Conservation (phyloP, 2,888 invertebrate species). For the Homarus gammarus region DNA sequence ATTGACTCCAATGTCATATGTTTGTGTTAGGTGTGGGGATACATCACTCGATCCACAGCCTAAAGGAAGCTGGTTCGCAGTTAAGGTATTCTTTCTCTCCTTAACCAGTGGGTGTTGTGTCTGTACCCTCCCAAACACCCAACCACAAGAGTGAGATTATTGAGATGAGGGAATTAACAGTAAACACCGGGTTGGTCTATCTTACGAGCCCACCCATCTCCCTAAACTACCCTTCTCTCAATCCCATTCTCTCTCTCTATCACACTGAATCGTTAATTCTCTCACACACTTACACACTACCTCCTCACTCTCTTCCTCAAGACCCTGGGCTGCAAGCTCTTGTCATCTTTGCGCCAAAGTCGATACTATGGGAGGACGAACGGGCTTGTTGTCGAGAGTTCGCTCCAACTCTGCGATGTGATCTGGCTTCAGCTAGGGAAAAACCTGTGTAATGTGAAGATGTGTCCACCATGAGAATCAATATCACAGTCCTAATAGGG, state of each 20-base stretch:
- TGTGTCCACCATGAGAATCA: too few species aligned
- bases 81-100: too few species aligned
- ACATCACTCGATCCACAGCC: too few species aligned
- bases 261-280: conserved; percentile 24
- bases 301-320: conserved; percentile 70
- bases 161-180: too few species aligned
- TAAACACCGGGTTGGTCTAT: neutral
- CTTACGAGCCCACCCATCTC: neutral
- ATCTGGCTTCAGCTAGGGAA: conserved; percentile 91
- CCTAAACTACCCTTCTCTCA: neutral
- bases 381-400: conserved; percentile 94
- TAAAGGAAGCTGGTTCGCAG: too few species aligned
- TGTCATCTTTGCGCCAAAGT: conserved; percentile 90
- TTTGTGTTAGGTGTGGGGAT: too few species aligned
- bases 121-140: too few species aligned
- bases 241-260: conserved; percentile 25
- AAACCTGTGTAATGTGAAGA: conserved; percentile 77
- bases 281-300: conserved; percentile 57
- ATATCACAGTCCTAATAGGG: too few species aligned
- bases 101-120: too few species aligned
- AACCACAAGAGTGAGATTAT: too few species aligned
- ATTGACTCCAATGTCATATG: too few species aligned
- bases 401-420: conserved; percentile 94
- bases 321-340: conserved; percentile 70
- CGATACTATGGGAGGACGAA: conserved; percentile 93